Base-by-base conservation (phyloP, 2,797 vertebrate genomes). In the Phoeniculus purpureus region DNA sequence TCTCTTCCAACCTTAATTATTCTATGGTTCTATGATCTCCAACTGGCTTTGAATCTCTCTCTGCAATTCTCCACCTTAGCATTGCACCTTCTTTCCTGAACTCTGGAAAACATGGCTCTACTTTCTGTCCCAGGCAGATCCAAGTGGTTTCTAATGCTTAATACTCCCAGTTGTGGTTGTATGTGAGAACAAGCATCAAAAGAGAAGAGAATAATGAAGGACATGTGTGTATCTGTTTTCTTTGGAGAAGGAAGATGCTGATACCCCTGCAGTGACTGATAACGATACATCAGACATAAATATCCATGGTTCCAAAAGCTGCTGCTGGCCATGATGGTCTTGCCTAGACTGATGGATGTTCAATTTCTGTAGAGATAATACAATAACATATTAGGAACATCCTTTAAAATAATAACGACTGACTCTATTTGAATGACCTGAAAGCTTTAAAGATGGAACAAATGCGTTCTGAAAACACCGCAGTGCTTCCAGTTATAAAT, bases 351-450 rank as follows among this genome's bases (percentile, higher is more conserved):
- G 90, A 89, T 65, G 55, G 80, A 91, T 93, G 75, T 72, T 84
- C 78, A 48, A 34, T 79, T 84, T 92, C 73, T 85, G 29, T 47
- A 23, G 75, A 56, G 55, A 76, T 80, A 81, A 73, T 87, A 80
- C n/a, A 94, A 77, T 74, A 94, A 85, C 8, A 5, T 90, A 77
- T 80, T 90, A 86, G 72, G 92, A 90, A 82, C 85, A 80, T 91
- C 65, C 87, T 92, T 96, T 95, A 85, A 84, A 82, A 88, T 90
- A 93, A 88, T 89, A 77, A 82, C 78, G 59, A 65, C 40, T 80
- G 56, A 15, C 65, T 82, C n/a, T 10, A 68, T 91, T 91, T 91
- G 81, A 89, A 62, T 88, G 68, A 65, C 90, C 75, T 91, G 86
- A 82, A 94, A 91, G 55, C 31, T 43, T 77, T 85, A 83, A 94